Conservation (phyloP, 2,797 vertebrate genomes). For the Anas bernieri region DNA sequence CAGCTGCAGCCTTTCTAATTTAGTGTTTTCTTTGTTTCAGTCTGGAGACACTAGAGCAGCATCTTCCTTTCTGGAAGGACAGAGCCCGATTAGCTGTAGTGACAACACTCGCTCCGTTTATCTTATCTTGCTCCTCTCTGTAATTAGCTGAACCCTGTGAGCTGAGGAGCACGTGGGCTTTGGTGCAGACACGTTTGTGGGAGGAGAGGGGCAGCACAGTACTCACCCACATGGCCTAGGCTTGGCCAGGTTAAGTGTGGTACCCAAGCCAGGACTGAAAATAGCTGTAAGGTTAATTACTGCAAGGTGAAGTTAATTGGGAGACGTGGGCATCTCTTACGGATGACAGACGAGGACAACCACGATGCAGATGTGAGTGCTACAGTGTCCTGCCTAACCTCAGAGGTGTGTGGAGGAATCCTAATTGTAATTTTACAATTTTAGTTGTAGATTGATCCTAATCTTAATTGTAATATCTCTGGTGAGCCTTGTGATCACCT, state of each 20-base stretch:
- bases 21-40: neutral
- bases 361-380: neutral
- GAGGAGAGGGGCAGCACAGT: neutral
- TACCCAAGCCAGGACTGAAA: neutral
- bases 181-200: neutral
- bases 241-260: neutral
- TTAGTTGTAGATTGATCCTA: too few relatives aligned
- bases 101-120: neutral
- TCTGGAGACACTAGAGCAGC: neutral
- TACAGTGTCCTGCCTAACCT: neutral
- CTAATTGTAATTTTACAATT: too few relatives aligned
- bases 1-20: neutral
- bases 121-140: neutral
- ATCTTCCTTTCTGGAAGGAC: neutral
- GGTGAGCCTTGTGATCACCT: neutral
- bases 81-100: neutral
- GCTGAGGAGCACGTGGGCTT: neutral
- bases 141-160: neutral
- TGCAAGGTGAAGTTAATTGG: rapidly evolving
- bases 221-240: neutral
- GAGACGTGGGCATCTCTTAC: neutral
- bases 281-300: neutral
- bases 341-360: neutral
- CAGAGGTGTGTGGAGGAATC: neutral
- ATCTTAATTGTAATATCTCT: neutral